A percentile compares a stretch with the other conserved stretches of the same genome.
These are phyloP conservation scores for Coronaproctus castanopsis DNA, from an alignment of 2,888 invertebrate genomes.

Conservation along the genomic window DNA sequence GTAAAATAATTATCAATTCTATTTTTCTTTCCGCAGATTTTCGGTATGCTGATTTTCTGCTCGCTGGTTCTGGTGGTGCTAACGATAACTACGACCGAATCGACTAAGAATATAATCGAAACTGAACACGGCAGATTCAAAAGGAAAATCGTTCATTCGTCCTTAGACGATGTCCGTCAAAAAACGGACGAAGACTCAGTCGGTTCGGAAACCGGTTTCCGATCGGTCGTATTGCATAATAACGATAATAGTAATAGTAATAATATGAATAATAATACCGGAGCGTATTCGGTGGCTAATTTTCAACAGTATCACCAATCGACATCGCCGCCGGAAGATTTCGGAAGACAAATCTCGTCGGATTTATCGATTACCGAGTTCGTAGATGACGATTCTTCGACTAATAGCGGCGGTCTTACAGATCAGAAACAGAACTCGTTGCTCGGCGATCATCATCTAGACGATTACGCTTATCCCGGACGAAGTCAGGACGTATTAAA, in stretches of 20 bases:
- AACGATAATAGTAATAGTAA: background rate
- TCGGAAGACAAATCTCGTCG: background rate
- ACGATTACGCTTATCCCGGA: background rate
- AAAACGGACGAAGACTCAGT: background rate
- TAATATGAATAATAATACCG: background rate
- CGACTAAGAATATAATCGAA: too few species aligned
- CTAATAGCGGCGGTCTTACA: background rate
- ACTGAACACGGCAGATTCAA: too few species aligned
- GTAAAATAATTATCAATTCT: too few species aligned
- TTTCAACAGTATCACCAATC: background rate
- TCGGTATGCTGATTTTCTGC: too few species aligned
- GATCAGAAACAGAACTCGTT: background rate
- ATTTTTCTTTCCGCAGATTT: too few species aligned
- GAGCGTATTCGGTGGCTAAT: background rate
- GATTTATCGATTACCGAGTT: background rate
- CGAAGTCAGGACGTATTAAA: background rate
- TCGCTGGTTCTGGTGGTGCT: too few species aligned
- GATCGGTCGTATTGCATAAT: background rate
- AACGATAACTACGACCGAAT: too few species aligned
- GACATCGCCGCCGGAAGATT: background rate
- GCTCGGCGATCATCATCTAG: background rate
- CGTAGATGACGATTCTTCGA: background rate
- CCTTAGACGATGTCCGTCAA: background rate
- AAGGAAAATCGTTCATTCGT: background rate
- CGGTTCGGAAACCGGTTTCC: background rate